Evolutionary conservation across 2,888 invertebrate genomes (phyloP).

Genomic region (Strigamia crassipes): DNA sequence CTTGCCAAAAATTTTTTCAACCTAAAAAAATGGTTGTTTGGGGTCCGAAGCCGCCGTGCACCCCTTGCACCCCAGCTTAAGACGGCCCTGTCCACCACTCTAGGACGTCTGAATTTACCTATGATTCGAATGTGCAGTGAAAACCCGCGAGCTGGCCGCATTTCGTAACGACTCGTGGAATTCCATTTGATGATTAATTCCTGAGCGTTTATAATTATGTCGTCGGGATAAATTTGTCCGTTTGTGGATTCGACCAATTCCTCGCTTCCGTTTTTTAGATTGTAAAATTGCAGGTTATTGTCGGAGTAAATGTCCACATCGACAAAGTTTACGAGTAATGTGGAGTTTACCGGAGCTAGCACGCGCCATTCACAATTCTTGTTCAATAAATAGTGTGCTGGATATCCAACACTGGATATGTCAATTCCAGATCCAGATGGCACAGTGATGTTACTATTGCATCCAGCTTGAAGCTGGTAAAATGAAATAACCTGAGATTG

Average conservation of each 20-base stretch:
- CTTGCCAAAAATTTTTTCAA: too few relatives aligned
- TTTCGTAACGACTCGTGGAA: neutral
- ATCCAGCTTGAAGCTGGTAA: neutral
- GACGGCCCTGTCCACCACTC: too few relatives aligned
- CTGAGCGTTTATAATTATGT: neutral
- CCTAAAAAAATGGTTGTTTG: too few relatives aligned
- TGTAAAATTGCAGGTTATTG: neutral
- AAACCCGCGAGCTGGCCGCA: neutral
- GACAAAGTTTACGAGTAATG: neutral
- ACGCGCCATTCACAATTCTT: neutral
- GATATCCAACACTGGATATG: neutral
- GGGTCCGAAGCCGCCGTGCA: too few relatives aligned
- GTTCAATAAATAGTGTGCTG: neutral
- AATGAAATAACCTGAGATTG: neutral
- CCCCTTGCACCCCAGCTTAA: too few relatives aligned
- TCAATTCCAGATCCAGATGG: neutral
- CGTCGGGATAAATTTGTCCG: neutral
- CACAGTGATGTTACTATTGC: neutral
- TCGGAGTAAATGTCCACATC: slow-evolving; percentile 4
- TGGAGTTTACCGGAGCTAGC: neutral
- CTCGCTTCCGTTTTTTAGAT: neutral
- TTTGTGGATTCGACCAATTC: neutral
- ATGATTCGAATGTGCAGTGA: neutral
- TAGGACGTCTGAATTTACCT: too few relatives aligned
- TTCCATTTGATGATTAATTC: neutral